Base-by-base conservation (phyloP, 2,113 vertebrate genomes). In the Noturus placidus region DNA sequence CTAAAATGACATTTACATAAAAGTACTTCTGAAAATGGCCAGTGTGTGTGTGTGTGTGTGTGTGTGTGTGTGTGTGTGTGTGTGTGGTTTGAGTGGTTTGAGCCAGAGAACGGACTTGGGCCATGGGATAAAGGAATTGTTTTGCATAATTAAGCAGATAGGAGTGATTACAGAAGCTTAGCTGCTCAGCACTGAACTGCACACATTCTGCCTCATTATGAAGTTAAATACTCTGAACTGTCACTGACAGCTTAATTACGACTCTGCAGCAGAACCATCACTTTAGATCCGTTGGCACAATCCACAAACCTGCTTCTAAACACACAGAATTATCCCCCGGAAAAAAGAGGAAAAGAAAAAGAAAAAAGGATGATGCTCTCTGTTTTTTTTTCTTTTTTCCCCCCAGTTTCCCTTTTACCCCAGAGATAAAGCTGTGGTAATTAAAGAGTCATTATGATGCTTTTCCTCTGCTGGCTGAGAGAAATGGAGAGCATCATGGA, bases 71-170 rank as follows among this genome's bases (percentile, higher is more conserved):
- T 35, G 69, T 70, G 17, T 70, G 17, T 46, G 38, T 46, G 38
- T 22, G 22, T 76, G 38, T 76, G 38, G 20, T 50, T 35, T 13
- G 72, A 50, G 56, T 85, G 56, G 59, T 89, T 91, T 77, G 87
- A 90, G 89, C 50, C 87, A 91, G 89, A 93, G 89, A 92, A 19
- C 56, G 81, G 61, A 76, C 84, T 4, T 65, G 81, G 80, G 82
- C 84, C 63, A 50, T 82, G 74, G 83, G 90, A 86, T 93, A 92
- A 93, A 92, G 93, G 89, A 94, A 93, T 93, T 91, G 92, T 95
- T 96, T 95, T 94, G 91, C 94, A 94, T 95, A 95, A 95, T 95
- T 94, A 95, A 93, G 91, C 94, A 94, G 94, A 95, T 93, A 94
- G 92, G 92, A 94, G 93, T 93, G 94, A 95, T 94, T 94, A 94